These are phyloP conservation scores for Drosophila orosa DNA, from an alignment of 1,140 invertebrate species.

Conservation along the genomic window DNA sequence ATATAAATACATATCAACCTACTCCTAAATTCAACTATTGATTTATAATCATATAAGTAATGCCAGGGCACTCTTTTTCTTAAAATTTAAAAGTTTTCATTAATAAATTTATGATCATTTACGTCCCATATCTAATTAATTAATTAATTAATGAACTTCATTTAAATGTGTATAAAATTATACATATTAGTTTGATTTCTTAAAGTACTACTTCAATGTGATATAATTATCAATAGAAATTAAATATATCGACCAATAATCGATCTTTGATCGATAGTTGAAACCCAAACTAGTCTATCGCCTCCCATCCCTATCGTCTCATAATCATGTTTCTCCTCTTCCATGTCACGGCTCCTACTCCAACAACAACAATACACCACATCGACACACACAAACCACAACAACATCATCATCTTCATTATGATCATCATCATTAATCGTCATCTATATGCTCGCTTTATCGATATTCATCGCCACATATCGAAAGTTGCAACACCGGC, in stretches of 20 bases:
- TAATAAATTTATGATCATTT: no score
- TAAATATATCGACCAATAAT: neutral
- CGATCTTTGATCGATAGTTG: neutral
- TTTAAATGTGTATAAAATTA: neutral
- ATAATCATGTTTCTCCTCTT: constrained; percentile 44
- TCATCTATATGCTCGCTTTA: constrained; percentile 14
- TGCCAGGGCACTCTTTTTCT: no score
- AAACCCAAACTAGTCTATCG: neutral
- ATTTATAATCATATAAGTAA: no score
- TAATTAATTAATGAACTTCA: no score
- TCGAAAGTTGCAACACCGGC: constrained; percentile 76
- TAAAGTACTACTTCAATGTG: no score
- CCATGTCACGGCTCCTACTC: constrained; percentile 41
- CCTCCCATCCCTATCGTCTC: constrained; percentile 13
- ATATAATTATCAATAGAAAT: no score
- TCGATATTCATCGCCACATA: constrained; percentile 23
- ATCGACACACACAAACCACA: constrained; percentile 22
- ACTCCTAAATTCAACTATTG: neutral
- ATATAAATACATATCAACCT: neutral
- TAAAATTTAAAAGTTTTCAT: no score
- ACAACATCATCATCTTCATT: constrained; percentile 17
- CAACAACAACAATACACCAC: constrained; percentile 20
- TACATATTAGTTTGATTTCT: no score
- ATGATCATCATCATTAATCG: constrained; percentile 15
- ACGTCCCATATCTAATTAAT: no score